A percentile compares a stretch with the other conserved stretches of the same genome.
These are phyloP conservation scores for Schizaphis graminum DNA, from an alignment of 2,888 invertebrate species.

Conservation along the genomic window DNA sequence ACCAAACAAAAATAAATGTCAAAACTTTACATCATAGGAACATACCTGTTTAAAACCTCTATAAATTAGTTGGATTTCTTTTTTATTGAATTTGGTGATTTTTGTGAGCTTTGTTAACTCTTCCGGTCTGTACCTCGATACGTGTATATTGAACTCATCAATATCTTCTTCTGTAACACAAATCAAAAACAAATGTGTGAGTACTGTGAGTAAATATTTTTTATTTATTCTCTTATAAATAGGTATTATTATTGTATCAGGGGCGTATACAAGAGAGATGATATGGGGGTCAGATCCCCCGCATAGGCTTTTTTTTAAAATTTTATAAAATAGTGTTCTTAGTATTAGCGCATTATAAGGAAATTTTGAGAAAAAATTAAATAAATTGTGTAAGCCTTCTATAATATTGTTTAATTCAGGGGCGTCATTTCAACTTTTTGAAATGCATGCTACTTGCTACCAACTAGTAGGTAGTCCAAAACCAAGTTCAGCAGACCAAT, in stretches of 20 bases:
- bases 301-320: too few relatives aligned
- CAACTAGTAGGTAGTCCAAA: too few relatives aligned
- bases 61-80: constrained; percentile 91
- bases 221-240: not conserved
- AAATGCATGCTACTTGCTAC: too few relatives aligned
- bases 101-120: constrained; percentile 83
- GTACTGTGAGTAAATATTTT: not conserved
- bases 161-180: constrained; percentile 79
- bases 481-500: too few relatives aligned
- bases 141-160: constrained; percentile 77
- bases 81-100: constrained; percentile 83
- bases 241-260: not conserved
- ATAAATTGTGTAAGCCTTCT: too few relatives aligned
- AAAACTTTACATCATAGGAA: constrained; percentile 31
- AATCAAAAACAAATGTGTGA: constrained; percentile 28
- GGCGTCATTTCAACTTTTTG: too few relatives aligned
- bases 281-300: too few relatives aligned
- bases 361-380: too few relatives aligned
- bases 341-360: too few relatives aligned
- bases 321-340: too few relatives aligned
- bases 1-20: not conserved
- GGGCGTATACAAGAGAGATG: too few relatives aligned
- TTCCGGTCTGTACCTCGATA: constrained; percentile 83
- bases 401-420: too few relatives aligned
- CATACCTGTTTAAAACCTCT: constrained; percentile 89